Evolutionary conservation across 2,888 invertebrate species (phyloP).

Genomic region (Eutolmus rufibarbis): DNA sequence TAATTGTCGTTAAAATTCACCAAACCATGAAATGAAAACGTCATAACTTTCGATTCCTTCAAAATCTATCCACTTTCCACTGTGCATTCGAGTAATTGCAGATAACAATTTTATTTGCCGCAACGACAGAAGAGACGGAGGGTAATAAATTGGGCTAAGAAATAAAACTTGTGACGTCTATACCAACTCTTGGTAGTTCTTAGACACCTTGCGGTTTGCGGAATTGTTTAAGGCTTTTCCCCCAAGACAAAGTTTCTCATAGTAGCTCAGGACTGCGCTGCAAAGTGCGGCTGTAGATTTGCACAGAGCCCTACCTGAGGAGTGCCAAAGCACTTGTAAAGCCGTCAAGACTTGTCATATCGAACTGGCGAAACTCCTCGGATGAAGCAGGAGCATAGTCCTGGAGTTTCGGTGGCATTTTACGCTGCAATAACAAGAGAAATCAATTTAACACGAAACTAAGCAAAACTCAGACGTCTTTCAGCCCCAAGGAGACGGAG

Average conservation of each 20-base stretch:
- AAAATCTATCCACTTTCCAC: not conserved
- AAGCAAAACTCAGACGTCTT: not conserved
- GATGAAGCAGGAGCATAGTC: not conserved
- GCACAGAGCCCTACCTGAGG: not conserved
- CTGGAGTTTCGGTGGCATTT: not conserved
- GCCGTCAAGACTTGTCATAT: not conserved
- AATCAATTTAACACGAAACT: conserved; percentile 26
- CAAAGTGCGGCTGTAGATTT: not conserved
- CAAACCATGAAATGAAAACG: not conserved
- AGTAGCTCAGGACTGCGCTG: not conserved
- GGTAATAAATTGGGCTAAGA: not conserved
- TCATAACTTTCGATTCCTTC: not conserved
- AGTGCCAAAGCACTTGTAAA: not conserved
- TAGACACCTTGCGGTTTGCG: not conserved
- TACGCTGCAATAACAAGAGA: conserved; percentile 13
- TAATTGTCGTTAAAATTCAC: not conserved
- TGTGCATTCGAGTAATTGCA: not conserved
- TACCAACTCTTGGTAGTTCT: not conserved
- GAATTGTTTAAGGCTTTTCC: not conserved
- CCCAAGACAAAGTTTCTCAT: not conserved
- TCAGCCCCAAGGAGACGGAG: not conserved
- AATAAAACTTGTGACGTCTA: not conserved
- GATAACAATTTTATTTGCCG: not conserved
- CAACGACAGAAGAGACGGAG: not conserved
- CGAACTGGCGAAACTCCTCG: not conserved